Evolutionary conservation across 1,140 invertebrate species (phyloP).

Genomic region (Sarcophaga peregrina): DNA sequence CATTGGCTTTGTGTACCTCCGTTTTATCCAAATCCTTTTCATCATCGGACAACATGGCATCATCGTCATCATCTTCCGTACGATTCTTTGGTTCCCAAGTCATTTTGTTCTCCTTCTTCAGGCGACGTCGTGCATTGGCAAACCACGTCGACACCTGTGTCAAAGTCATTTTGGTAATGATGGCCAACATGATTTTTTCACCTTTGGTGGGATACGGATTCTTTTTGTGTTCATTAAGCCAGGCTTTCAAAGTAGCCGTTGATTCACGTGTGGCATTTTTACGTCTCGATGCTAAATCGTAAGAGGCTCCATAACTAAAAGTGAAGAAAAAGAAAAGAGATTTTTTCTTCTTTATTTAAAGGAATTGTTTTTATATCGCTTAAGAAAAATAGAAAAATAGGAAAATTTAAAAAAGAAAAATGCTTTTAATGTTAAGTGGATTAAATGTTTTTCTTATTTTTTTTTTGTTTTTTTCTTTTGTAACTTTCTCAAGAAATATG

Average conservation of each 20-base stretch:
- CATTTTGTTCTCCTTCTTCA: slow-evolving; percentile 98
- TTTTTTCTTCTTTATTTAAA: neutral
- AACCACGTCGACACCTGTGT: slow-evolving; percentile 98
- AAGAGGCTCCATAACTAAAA: slow-evolving; percentile 90
- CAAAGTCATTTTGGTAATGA: slow-evolving; percentile 95
- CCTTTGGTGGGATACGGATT: slow-evolving; percentile 97
- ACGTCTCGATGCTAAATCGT: slow-evolving; percentile 89
- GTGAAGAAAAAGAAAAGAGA: slow-evolving; percentile 31
- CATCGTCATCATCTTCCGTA: slow-evolving; percentile 91
- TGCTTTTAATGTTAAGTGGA: slow-evolving; percentile 13
- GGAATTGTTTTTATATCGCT: neutral
- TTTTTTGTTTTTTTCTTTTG: too few relatives aligned
- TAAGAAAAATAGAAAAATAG: neutral
- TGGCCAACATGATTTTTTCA: slow-evolving; percentile 95
- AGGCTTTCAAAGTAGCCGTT: slow-evolving; percentile 94
- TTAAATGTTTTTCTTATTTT: slow-evolving; percentile 6
- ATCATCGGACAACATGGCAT: slow-evolving; percentile 86
- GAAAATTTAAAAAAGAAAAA: neutral
- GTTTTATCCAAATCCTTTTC: slow-evolving; percentile 85
- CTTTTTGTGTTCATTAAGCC: slow-evolving; percentile 96
- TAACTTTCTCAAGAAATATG: neutral
- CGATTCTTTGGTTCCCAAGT: slow-evolving; percentile 95
- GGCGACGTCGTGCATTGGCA: slow-evolving; percentile 87
- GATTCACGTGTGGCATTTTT: slow-evolving; percentile 98
- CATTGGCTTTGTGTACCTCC: slow-evolving; percentile 71